Evolutionary conservation across 2,113 vertebrate genomes (phyloP), one percentile per base, ranked within the genome.

Genomic region (Leptosomus discolor): DNA sequence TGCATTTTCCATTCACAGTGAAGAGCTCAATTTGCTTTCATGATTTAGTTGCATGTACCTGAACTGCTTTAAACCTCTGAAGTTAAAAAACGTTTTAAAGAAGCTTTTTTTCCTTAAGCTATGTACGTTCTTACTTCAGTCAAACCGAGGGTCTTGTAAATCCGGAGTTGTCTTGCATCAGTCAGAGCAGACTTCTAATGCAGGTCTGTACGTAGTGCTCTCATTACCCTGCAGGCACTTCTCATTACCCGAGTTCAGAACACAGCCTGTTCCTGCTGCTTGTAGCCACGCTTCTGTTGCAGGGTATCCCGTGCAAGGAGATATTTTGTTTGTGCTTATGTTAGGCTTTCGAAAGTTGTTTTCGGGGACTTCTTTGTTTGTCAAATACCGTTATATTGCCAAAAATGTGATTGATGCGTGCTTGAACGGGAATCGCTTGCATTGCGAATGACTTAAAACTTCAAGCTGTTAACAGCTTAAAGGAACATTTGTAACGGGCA

Each of bases 351-450:
- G 5, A 9, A 75, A 92, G 64, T 75, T 91, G 9, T 71, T 92
- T 92, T 93, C 7, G 11, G 27, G 48, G 34, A 34, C 9, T 54
- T 34, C 24, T 95, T 88, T 86, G 34, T 80, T 93, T 64, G 36
- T 23, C 36, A 65, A n/a, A 88, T 18, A n/a, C 48, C 36, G 34
- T 92, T 85, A 1, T 5, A 2, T 41, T 36, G 53, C 67, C 41
- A 45, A 80, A 83, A 79, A 34, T 11, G 53, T 1, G 7, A 21
- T 1, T 29, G 71, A 4, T 51, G 19, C 10, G 68, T 34, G 53
- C 34, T 27, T 41, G 48, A 51, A 20, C 1, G 10, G 0, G 1
- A 56, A 26, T 50, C 22, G 3, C n/a, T 48, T 69, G 50, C 32
- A 2, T 54, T 65, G 53, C 2, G 9, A 45, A 3, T 9, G 48